Evolutionary conservation across 2,888 invertebrate genomes (phyloP).

Genomic region (Drosophila mimetica): DNA sequence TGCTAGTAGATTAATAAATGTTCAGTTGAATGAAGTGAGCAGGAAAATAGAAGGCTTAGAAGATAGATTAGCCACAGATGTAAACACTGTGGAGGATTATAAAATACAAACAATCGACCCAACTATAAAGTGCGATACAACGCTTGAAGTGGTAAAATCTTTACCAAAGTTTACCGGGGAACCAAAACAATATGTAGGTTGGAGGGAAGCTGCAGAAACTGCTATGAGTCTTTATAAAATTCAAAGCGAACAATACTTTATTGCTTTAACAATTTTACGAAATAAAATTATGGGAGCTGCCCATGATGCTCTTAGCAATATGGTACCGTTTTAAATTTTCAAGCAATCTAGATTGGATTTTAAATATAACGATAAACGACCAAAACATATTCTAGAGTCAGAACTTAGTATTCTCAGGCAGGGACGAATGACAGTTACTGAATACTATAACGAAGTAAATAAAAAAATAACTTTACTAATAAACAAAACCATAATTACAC

Average conservation of each 20-base stretch:
- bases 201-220: not conserved
- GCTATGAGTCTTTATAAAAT: no score
- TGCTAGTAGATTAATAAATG: no score
- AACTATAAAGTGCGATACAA: not conserved
- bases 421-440: no score
- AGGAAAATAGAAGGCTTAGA: no score
- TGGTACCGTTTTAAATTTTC: no score
- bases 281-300: conserved; percentile 1
- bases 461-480: not conserved
- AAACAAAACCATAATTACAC: conserved; percentile 7
- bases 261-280: not conserved
- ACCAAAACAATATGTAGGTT: not conserved
- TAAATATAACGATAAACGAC: no score
- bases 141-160: not conserved
- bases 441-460: no score
- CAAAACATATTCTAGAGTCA: no score
- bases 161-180: not conserved
- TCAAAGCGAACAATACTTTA: not conserved
- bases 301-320: not conserved
- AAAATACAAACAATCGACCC: not conserved
- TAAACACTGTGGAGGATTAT: not conserved
- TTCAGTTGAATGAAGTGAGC: no score
- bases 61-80: no score
- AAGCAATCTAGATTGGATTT: not conserved
- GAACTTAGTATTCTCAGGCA: no score